A percentile compares a stretch with the other conserved stretches of the same genome.
phyloP scores from a whole-genome alignment of 2,888 invertebrate genomes.

The Yponomeuta evonymella region DNA sequence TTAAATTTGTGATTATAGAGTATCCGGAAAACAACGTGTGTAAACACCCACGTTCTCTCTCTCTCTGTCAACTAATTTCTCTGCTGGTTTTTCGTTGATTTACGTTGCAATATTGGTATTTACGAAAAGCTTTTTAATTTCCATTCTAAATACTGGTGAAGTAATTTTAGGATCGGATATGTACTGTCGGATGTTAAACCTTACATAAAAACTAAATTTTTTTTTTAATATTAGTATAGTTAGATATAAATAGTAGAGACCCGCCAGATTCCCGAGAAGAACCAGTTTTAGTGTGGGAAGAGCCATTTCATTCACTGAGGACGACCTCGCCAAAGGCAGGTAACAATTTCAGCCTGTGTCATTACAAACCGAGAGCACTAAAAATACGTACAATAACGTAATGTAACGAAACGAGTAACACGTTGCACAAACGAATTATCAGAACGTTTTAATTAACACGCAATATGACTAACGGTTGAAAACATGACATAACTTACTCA shows the following conservation, averaged over 20 bases:
- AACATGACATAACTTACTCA: background rate
- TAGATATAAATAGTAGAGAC: too few relatives aligned
- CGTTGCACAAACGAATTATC: background rate
- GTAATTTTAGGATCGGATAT: too few relatives aligned
- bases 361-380: background rate
- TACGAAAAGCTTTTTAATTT: background rate
- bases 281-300: too few relatives aligned
- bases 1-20: too few relatives aligned
- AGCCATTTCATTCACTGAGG: too few relatives aligned
- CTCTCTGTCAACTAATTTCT: background rate
- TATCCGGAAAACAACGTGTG: too few relatives aligned
- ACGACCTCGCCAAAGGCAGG: too few relatives aligned
- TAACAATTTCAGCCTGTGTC: background rate
- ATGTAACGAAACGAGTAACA: background rate
- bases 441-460: background rate
- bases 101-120: background rate
- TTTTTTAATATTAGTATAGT: too few relatives aligned
- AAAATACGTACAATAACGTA: background rate
- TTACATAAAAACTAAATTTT: too few relatives aligned
- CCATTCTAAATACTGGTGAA: background rate
- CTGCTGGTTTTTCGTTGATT: background rate
- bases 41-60: too few relatives aligned
- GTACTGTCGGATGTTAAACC: too few relatives aligned
- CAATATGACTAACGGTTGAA: background rate
- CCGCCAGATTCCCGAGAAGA: too few relatives aligned